Percentiles rank a stretch among this genome's conserved stretches.
Conservation (phyloP, 1,140 invertebrate species). For the Liolophura sinensis region DNA sequence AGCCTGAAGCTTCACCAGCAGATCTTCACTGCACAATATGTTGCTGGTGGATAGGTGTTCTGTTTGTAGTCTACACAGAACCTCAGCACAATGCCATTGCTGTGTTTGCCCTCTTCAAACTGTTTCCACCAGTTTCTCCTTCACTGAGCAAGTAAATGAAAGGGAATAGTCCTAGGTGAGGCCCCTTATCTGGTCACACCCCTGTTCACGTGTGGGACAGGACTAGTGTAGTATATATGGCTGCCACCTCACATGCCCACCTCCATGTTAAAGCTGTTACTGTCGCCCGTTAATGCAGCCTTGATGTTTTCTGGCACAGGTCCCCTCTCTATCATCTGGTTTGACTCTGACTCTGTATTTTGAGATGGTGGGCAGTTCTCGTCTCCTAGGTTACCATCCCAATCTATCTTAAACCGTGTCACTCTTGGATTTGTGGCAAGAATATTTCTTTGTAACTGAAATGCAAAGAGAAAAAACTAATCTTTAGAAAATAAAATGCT, state of each 20-base stretch:
- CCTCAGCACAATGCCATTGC: too few species aligned
- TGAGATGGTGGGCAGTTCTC: constrained; percentile 43
- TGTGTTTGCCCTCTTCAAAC: too few species aligned
- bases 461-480: constrained; percentile 18
- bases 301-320: constrained; percentile 3
- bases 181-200: too few species aligned
- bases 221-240: too few species aligned
- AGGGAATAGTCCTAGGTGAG: too few species aligned
- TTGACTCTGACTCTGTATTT: constrained; percentile 42
- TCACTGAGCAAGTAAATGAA: too few species aligned
- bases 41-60: too few species aligned
- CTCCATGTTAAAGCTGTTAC: constrained; percentile 19
- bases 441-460: constrained; percentile 84
- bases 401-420: constrained; percentile 96
- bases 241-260: neutral
- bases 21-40: too few species aligned
- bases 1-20: too few species aligned
- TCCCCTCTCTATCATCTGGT: constrained; percentile 27
- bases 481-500: neutral
- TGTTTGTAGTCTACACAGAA: too few species aligned
- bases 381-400: constrained; percentile 72
- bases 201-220: too few species aligned
- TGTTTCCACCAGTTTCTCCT: too few species aligned
- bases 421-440: constrained; percentile 91
- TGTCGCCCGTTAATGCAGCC: constrained; percentile 16